These are phyloP conservation scores for Pseudorasbora parva DNA, from an alignment of 2,113 vertebrate species.

Conservation along the genomic window DNA sequence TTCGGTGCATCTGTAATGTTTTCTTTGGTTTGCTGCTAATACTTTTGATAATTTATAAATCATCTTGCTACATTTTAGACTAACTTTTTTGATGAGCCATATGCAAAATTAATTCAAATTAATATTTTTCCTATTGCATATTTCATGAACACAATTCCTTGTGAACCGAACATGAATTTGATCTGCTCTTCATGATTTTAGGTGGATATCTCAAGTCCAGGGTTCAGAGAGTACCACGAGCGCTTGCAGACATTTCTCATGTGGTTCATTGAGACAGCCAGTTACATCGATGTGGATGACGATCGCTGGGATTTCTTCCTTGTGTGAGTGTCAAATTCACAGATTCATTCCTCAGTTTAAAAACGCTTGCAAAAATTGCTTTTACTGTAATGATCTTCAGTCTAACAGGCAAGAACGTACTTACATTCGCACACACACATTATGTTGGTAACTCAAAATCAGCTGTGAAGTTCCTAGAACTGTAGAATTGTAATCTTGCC, in stretches of 20 bases:
- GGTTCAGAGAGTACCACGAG: slow-evolving; percentile 96
- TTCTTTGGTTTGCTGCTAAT: neutral
- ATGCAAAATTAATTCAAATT: too few relatives aligned
- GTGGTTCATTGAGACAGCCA: slow-evolving; percentile 99
- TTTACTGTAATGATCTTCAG: neutral
- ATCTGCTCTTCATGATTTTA: slow-evolving; percentile 63
- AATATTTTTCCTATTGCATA: too few relatives aligned
- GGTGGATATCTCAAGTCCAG: slow-evolving; percentile 91
- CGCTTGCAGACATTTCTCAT: slow-evolving; percentile 99
- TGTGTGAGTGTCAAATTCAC: slow-evolving; percentile 84
- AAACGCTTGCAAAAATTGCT: neutral
- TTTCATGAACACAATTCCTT: neutral
- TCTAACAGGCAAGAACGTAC: neutral
- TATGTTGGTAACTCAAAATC: neutral
- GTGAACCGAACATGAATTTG: neutral
- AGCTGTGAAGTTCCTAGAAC: neutral
- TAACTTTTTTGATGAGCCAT: neutral
- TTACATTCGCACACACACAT: neutral
- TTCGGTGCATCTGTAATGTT: too few relatives aligned
- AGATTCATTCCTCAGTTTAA: neutral
- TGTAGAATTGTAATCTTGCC: neutral
- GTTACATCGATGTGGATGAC: slow-evolving; percentile 97
- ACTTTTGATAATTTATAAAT: neutral
- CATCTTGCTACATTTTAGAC: neutral
- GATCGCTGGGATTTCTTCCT: slow-evolving; percentile 99